Conservation (phyloP, 2,888 invertebrate species). For the Sesia apiformis region DNA sequence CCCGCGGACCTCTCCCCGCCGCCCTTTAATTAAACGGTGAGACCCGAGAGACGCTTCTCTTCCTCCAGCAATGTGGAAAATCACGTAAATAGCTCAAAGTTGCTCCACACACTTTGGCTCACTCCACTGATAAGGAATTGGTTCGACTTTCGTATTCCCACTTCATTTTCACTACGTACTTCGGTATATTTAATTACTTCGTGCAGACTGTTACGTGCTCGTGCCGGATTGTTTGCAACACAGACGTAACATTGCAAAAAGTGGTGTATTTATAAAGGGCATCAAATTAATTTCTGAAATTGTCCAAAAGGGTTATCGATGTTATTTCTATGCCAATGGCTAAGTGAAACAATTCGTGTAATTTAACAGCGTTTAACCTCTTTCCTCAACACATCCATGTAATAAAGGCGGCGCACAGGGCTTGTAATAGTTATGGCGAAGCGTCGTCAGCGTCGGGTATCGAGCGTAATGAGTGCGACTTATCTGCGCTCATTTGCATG, state of each 20-base stretch:
- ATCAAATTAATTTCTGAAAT: too few species aligned
- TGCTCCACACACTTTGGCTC: conserved; percentile 27
- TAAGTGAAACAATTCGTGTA: conserved; percentile 62
- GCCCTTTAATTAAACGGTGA: conserved; percentile 74
- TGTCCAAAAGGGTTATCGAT: too few species aligned
- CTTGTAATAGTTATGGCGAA: conserved; percentile 45
- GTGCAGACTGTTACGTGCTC: neutral
- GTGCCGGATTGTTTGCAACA: conserved; percentile 1
- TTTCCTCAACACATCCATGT: conserved; percentile 57
- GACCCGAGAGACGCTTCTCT: conserved; percentile 67
- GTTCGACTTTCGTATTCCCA: conserved; percentile 10
- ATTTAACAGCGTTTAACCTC: conserved; percentile 58
- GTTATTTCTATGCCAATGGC: conserved; percentile 44
- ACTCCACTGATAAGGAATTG: conserved; percentile 33
- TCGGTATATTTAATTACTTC: neutral
- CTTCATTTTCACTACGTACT: neutral
- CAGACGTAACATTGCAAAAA: too few species aligned
- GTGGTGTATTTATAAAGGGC: too few species aligned
- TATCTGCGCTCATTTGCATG: conserved; percentile 68
- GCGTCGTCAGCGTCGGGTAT: conserved; percentile 43
- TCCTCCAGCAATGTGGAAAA: conserved; percentile 60
- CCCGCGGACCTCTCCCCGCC: conserved; percentile 45
- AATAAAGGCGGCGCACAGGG: conserved; percentile 55
- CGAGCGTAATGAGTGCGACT: conserved; percentile 61
- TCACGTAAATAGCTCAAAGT: conserved; percentile 66